Base-by-base conservation (phyloP, 1,140 invertebrate genomes). In the Myzus persicae region DNA sequence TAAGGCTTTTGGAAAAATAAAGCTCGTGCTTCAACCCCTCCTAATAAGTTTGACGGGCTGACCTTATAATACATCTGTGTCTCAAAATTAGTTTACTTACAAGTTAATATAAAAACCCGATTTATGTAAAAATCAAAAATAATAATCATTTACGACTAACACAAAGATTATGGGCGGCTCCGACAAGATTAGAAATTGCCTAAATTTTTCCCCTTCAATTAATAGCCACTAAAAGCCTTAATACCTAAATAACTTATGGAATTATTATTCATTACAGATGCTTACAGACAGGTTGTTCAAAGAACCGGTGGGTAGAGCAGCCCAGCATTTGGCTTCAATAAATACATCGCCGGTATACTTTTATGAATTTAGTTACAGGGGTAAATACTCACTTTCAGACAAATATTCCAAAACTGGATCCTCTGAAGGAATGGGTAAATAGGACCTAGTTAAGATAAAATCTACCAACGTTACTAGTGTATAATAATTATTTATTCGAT, bases 241-340 rank as follows among this genome's bases (percentile, higher is more conserved):
- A 44, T 44, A 44, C 42, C n/a, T 51, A 51, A 51, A 18, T 67
- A 67, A 67, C 9, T 67, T 1, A 67, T 36, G 4, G 59, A n/a
- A 18, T 76, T 36, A 18, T 76, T 36, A 20, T 76, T n/a, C 59
- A 76, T 96, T 96, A 94, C 93, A 95, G 94, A 95, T 97, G 94
- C 94, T 96, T 0, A 95, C 96, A 4, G 97, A 97, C 94, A 95
- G 97, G 42, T 94, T 96, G 2, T 97, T 97, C 94, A 95, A 95
- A 1, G 95, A 95, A 2, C 96, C 96, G 76, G 95, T 96, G 1
- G 96, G 96, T 93, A 96, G 96, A 94, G 95, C 96, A 90, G 96
- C 96, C 0, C 95, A 95, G 94, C 94, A 96, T 40, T 96, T 97
- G 94, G 96, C 96, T 0, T 94, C 94, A 82, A 94, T 94, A n/a